Conservation (phyloP, 37 sponge, comb jelly and placozoan species). For the Chondrilla cf. caribensis region DNA sequence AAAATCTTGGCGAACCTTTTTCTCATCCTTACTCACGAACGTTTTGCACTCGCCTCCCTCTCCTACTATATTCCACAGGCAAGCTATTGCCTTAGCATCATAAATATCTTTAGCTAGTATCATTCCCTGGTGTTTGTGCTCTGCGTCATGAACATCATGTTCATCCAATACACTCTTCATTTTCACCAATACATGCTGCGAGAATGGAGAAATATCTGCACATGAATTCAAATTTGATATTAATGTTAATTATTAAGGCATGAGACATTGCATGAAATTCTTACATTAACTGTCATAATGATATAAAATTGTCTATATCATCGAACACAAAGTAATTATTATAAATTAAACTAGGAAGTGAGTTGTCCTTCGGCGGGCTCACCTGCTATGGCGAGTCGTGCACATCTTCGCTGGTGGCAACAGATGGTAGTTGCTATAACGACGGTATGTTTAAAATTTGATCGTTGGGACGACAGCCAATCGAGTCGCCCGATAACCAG, state of each 20-base stretch:
- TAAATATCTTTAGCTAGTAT: slow-evolving; percentile 13
- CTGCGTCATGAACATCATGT: slow-evolving; percentile 24
- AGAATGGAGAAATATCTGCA: neutral
- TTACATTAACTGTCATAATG: neutral
- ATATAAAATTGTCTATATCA: neutral
- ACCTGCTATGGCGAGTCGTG: no score
- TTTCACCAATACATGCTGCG: neutral
- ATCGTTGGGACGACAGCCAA: no score
- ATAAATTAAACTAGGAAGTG: no score
- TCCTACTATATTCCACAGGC: neutral
- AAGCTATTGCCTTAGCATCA: neutral
- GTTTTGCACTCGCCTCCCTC: neutral
- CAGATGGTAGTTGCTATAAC: no score
- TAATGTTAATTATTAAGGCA: neutral
- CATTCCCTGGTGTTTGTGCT: slow-evolving; percentile 31
- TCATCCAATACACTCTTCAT: neutral
- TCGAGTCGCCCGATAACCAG: no score
- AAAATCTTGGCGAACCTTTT: neutral
- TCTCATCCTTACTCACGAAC: neutral
- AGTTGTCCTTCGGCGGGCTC: no score
- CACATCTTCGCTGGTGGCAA: no score
- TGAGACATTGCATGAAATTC: neutral
- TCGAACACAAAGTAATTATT: neutral
- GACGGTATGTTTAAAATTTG: no score
- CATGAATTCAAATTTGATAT: no score